Evolutionary conservation across 30 jellyfish, hydroid and myxozoan genomes (phyloP).

Genomic region (Aurelia sp.): DNA sequence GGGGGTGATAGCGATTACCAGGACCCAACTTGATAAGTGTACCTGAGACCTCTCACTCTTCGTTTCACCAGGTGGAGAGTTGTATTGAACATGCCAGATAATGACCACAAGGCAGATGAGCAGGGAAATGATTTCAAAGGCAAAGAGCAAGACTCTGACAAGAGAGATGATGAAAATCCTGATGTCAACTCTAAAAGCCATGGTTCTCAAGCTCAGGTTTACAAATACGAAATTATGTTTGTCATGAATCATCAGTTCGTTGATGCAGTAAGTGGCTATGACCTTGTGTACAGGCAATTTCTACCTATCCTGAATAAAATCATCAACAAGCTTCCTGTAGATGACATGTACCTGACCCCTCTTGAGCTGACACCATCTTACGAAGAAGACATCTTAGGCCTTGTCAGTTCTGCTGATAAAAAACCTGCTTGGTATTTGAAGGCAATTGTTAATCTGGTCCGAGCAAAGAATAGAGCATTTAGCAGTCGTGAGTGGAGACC

Average conservation of each 20-base stretch:
- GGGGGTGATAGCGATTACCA: too few relatives aligned
- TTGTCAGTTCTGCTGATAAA: conserved; percentile 16
- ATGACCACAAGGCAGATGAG: not conserved
- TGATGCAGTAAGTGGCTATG: conserved; percentile 65
- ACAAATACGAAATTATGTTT: conserved; percentile 39
- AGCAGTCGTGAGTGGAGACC: not conserved
- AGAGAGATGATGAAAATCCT: not conserved
- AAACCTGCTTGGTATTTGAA: conserved; percentile 47
- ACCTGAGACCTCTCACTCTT: too few relatives aligned
- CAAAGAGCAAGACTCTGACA: too few relatives aligned
- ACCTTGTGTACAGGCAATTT: conserved; percentile 50
- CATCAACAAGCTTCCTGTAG: conserved; percentile 33
- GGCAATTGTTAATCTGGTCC: not conserved
- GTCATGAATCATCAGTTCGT: conserved; percentile 34
- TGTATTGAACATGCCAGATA: conserved; percentile 29
- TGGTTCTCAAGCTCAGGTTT: not conserved
- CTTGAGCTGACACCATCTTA: conserved; percentile 34
- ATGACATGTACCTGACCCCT: conserved; percentile 30
- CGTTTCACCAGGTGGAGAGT: conserved; percentile 32
- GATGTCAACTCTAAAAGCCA: not conserved
- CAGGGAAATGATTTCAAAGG: too few relatives aligned
- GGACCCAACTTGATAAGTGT: too few relatives aligned
- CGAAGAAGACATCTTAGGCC: conserved; percentile 44
- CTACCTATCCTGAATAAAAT: conserved; percentile 41
- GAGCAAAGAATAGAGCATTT: conserved; percentile 11